Evolutionary conservation across 2,888 invertebrate species (phyloP).

Genomic region (Aphrophora alni): DNA sequence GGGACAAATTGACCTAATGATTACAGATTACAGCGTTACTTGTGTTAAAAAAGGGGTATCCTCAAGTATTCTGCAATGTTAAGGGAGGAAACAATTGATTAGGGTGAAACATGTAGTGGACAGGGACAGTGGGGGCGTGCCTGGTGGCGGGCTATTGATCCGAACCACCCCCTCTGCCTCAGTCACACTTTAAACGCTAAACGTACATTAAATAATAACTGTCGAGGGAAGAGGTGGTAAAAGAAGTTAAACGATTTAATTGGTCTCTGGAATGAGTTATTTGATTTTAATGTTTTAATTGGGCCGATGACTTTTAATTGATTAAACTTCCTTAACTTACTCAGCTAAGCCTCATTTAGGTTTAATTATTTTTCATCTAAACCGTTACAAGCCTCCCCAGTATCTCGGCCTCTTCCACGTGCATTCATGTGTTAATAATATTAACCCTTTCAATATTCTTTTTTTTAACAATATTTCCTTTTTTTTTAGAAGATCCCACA

Average conservation of each 20-base stretch:
- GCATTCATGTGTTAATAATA: no score
- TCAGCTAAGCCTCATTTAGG: no score
- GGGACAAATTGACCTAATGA: background rate
- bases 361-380: no score
- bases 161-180: background rate
- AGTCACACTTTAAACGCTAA: background rate
- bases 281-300: no score
- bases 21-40: background rate
- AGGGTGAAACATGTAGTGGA: conserved; percentile 6
- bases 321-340: no score
- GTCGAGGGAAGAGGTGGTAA: background rate
- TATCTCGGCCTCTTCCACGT: no score
- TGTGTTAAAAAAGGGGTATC: background rate
- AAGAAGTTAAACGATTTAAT: background rate
- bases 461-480: no score
- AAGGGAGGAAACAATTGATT: conserved; percentile 1
- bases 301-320: no score
- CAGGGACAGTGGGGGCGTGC: background rate
- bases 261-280: no score
- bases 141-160: background rate
- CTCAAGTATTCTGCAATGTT: background rate
- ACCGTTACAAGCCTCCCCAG: no score
- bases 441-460: no score
- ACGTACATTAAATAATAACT: background rate
- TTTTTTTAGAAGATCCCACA: no score